Evolutionary conservation across 1,140 invertebrate species (phyloP).

Genomic region (Cyphomyrmex costatus): DNA sequence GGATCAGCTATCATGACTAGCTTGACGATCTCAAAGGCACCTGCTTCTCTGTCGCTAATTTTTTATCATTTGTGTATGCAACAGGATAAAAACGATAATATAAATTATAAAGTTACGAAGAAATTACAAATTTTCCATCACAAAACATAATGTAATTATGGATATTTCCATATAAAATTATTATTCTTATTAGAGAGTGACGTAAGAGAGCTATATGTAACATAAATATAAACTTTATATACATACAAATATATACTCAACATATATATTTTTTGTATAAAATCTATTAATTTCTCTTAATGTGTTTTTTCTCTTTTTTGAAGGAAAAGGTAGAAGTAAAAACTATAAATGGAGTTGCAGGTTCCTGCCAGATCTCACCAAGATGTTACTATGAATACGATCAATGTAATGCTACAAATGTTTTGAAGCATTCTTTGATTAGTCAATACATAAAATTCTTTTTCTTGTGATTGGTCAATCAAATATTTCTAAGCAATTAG

Average conservation of each 20-base stretch:
- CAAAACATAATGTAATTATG: neutral
- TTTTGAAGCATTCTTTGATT: no score
- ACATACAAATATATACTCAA: neutral
- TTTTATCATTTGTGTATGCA: neutral
- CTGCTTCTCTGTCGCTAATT: slow-evolving; percentile 57
- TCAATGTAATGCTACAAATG: no score
- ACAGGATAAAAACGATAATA: neutral
- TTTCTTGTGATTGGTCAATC: no score
- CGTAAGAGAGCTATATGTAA: neutral
- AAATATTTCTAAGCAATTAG: no score
- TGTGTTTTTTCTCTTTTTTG: neutral
- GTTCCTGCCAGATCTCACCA: slow-evolving; percentile 59
- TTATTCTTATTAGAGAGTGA: slow-evolving; percentile 11
- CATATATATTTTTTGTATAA: neutral
- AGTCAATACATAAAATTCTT: no score
- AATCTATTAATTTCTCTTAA: neutral
- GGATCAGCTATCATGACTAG: slow-evolving; percentile 75
- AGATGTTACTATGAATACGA: slow-evolving; percentile 21
- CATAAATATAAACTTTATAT: neutral
- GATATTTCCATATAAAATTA: slow-evolving; percentile 29
- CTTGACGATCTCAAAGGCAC: slow-evolving; percentile 74
- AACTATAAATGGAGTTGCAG: slow-evolving; percentile 48
- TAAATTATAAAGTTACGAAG: neutral
- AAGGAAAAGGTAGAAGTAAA: neutral
- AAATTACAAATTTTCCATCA: slow-evolving; percentile 8